Conservation (phyloP, 1,140 invertebrate species). For the Drosophila guanche region DNA sequence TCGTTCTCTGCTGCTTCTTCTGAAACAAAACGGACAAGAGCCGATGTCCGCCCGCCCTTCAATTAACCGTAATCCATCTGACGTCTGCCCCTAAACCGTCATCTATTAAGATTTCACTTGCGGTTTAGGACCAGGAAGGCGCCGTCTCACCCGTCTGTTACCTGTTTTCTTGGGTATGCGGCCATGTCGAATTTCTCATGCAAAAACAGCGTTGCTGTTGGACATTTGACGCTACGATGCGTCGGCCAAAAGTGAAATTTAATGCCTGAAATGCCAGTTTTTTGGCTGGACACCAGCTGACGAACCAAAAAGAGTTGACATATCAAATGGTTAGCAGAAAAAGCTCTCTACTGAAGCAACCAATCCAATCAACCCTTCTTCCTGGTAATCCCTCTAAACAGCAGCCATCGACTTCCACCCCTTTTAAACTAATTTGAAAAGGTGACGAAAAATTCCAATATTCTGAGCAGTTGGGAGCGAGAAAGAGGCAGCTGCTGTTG, state of each 20-base stretch:
- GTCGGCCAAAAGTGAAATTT: conserved; percentile 57
- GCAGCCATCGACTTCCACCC: conserved; percentile 24
- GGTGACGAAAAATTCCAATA: conserved; percentile 46
- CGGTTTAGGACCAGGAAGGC: conserved; percentile 2
- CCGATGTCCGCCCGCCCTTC: conserved; percentile 38
- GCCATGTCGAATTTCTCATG: conserved; percentile 4
- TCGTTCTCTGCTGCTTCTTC: conserved; percentile 16
- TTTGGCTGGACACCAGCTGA: conserved; percentile 38
- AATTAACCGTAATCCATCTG: conserved; percentile 26
- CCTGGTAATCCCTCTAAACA: conserved; percentile 18
- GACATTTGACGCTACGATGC: conserved; percentile 2
- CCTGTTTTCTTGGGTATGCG: conserved; percentile 46
- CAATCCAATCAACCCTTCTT: conserved; percentile 7
- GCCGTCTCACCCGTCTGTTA: conserved; percentile 37
- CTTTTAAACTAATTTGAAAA: conserved; percentile 36
- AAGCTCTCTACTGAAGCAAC: conserved; percentile 41
- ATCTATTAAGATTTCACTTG: conserved; percentile 49
- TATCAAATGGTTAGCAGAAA: conserved; percentile 26
- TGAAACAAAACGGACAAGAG: conserved; percentile 8
- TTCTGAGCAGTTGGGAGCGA: conserved; percentile 3
- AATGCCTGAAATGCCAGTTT: conserved; percentile 35
- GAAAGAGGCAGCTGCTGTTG: conserved; percentile 25
- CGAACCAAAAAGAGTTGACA: conserved; percentile 28
- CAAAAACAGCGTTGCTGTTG: conserved; percentile 13
- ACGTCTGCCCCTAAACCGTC: conserved; percentile 10